Evolutionary conservation across 2,888 invertebrate genomes (phyloP).

Genomic region (Acheta domesticus): DNA sequence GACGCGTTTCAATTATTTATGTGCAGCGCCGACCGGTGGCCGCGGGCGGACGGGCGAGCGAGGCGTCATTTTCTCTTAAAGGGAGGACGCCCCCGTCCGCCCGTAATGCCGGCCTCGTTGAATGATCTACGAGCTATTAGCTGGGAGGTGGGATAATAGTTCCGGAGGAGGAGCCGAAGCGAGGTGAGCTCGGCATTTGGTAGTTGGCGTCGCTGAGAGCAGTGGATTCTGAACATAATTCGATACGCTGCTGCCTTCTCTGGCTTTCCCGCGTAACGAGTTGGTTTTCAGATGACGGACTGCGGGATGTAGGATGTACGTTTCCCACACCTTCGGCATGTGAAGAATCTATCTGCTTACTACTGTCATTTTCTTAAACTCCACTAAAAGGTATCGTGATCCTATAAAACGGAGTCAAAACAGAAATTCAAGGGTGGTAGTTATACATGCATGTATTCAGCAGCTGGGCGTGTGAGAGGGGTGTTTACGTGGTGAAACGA

Average conservation of each 20-base stretch:
- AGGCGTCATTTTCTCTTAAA: constrained; percentile 10
- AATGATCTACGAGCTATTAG: constrained; percentile 4
- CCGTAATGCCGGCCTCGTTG: not conserved
- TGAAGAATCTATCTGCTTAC: not conserved
- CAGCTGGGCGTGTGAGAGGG: not conserved
- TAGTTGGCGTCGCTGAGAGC: not conserved
- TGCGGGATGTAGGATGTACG: too few species aligned
- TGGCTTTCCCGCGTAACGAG: not conserved
- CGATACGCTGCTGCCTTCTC: not conserved
- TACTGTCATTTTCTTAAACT: not conserved
- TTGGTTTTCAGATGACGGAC: too few species aligned
- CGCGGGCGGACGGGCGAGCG: not conserved
- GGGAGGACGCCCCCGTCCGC: not conserved
- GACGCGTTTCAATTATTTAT: not conserved
- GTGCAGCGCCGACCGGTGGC: not conserved
- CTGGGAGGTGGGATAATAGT: not conserved
- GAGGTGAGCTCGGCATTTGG: not conserved
- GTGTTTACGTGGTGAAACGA: not conserved
- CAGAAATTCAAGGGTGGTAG: not conserved
- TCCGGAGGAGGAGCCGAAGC: not conserved
- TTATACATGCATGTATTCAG: not conserved
- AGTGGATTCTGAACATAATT: not conserved
- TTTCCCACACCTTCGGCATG: not conserved
- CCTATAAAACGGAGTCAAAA: not conserved
- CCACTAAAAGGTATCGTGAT: not conserved